Evolutionary conservation across 2,113 vertebrate genomes (phyloP).

Genomic region (Lophius piscatorius): DNA sequence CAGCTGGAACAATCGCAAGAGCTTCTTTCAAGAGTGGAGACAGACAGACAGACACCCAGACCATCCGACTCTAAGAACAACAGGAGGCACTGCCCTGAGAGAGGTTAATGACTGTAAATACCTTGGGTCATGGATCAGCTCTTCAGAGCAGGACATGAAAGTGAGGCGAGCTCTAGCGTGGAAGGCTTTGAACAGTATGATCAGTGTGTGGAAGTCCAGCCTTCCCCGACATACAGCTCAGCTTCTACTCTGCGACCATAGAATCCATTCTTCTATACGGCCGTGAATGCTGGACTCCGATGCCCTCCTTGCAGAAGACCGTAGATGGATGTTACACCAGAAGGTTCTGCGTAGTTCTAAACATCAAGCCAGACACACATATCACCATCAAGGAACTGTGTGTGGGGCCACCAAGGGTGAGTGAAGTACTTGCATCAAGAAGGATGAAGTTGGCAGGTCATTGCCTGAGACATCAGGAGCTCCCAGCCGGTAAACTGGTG

Average conservation of each 20-base stretch:
- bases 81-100: too few species aligned
- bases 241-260: background rate
- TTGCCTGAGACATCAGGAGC: background rate
- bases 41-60: too few species aligned
- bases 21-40: too few species aligned
- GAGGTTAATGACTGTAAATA: too few species aligned
- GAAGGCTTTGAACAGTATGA: background rate
- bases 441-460: background rate
- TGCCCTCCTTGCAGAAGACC: background rate
- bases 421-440: background rate
- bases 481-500: background rate
- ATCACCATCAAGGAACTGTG: background rate
- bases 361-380: background rate
- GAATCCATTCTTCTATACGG: background rate
- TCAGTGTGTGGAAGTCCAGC: background rate
- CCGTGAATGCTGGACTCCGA: background rate
- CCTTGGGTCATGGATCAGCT: background rate
- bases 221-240: background rate
- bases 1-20: too few species aligned
- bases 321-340: background rate
- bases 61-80: too few species aligned
- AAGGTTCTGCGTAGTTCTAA: background rate
- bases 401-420: background rate
- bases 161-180: too few species aligned
- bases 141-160: background rate